Base-by-base conservation (phyloP, 2,888 invertebrate genomes). In the Erynnis tages region DNA sequence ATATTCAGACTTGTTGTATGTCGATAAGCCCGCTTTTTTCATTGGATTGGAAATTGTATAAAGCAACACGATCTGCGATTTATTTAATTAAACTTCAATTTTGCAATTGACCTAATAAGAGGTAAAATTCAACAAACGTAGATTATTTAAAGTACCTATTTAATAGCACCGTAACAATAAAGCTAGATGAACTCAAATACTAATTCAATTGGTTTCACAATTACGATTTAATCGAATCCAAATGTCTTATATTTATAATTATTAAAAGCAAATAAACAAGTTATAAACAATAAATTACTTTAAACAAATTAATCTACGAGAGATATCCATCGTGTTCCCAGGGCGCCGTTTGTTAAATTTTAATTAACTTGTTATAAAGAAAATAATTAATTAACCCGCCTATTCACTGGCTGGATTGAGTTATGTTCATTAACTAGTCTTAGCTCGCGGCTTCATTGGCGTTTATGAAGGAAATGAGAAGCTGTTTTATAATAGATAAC, bases 281-380 rank as follows among this genome's bases (percentile, higher is more conserved):
- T 48, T 30, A 38, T 38, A 38, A 47, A 48, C 38, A 47, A 38
- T 60, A 55, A 63, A 59, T 61, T 57, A 54, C 47, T 55, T 54
- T 44, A 50, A 63, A 49, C 58, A 58, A 65, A 61, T 64, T 60
- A 59, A 60, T 62, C 58, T 56, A 50, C 17, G 11, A 38, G 34
- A 52, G 58, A 59, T 57, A 65, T 59, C 58, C 56, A 65, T 59
- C 56, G 60, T 54, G 35, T 11, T 32, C 13, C 29, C 49, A 17
- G 49, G 34, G 41, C 25, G 57, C 56, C 58, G 58, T 60, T 63
- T 59, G 63, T 59, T 62, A 61, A 56, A 58, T 61, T 66, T 64
- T 63, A 63, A 65, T 66, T 64, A 64, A 63, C 55, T 58, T 58
- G 56, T 66, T 60, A 63, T 66, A 66, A 62, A 61, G 58, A 62